phyloP scores from a whole-genome alignment of 2,797 vertebrate species.

The Caiman crocodilus region DNA sequence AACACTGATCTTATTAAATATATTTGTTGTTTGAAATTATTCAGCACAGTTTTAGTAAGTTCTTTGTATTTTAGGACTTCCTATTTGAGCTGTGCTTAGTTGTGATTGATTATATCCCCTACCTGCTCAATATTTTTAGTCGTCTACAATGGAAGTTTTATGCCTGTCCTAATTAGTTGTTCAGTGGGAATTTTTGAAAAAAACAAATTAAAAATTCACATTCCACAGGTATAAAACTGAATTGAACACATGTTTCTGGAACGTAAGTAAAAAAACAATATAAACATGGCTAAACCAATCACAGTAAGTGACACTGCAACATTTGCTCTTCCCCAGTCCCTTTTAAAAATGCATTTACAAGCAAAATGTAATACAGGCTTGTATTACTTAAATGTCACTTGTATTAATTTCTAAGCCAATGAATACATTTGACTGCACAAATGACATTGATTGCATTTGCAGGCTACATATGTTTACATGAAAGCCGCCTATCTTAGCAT shows the following conservation, averaged over 20 bases:
- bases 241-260: neutral
- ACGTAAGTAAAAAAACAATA: neutral
- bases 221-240: neutral
- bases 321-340: neutral
- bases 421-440: constrained; percentile 29
- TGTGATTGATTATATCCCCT: neutral
- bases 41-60: neutral
- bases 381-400: neutral
- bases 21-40: neutral
- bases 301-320: neutral
- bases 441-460: constrained; percentile 49
- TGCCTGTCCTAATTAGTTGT: neutral
- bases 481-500: constrained; percentile 99
- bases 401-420: neutral
- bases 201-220: neutral
- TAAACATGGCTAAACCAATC: neutral
- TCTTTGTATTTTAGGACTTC: neutral
- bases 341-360: neutral
- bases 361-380: neutral
- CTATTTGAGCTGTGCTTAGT: neutral
- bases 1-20: no score
- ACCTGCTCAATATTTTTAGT: neutral
- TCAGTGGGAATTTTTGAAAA: neutral
- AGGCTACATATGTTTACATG: constrained; percentile 98
- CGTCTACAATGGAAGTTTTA: neutral